phyloP scores from a whole-genome alignment of 2,113 vertebrate species.

The Zosterops borbonicus region DNA sequence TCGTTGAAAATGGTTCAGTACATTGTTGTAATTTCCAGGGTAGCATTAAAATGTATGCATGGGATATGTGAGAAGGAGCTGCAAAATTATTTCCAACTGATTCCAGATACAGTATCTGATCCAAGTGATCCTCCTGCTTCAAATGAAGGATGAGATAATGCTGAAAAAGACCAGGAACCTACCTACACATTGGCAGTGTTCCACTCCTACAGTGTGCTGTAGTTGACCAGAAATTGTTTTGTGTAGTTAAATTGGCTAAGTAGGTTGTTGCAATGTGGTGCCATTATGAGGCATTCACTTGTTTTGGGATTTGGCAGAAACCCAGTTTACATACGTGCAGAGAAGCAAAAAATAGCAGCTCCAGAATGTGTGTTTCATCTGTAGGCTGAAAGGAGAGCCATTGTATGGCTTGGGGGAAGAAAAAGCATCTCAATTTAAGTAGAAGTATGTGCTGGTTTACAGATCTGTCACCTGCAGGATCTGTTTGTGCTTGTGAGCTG shows the following conservation, averaged over 20 bases:
- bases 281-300: neutral
- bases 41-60: neutral
- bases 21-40: neutral
- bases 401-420: neutral
- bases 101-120: neutral
- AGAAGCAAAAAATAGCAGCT: constrained; percentile 29
- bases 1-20: neutral
- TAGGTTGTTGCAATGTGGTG: constrained; percentile 24
- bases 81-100: neutral
- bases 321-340: neutral
- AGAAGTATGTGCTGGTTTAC: neutral
- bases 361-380: neutral
- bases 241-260: neutral
- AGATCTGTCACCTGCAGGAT: neutral
- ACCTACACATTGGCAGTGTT: neutral
- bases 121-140: neutral
- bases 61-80: neutral
- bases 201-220: neutral
- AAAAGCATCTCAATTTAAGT: neutral
- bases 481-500: neutral
- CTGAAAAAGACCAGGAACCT: constrained; percentile 27
- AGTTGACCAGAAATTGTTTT: constrained; percentile 11
- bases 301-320: constrained; percentile 32
- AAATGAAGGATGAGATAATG: constrained; percentile 5
- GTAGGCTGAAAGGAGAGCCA: neutral